Evolutionary conservation across 2,888 invertebrate species (phyloP).

Genomic region (Tyria jacobaeae): DNA sequence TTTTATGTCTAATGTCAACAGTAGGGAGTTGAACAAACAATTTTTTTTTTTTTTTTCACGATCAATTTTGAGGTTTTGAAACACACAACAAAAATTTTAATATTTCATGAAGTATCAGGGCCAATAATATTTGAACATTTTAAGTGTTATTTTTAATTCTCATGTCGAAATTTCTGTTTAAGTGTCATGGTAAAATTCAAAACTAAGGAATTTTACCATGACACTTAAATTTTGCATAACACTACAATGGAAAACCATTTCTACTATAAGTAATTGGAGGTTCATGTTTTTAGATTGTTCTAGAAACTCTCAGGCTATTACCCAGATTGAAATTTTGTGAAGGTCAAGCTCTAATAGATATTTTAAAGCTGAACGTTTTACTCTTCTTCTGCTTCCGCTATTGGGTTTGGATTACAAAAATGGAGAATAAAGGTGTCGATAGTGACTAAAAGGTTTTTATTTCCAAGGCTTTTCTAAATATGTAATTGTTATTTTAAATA

Average conservation of each 20-base stretch:
- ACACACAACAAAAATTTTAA: no score
- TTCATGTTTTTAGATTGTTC: constrained; percentile 44
- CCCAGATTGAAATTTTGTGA: constrained; percentile 45
- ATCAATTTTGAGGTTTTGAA: no score
- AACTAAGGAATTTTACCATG: not conserved
- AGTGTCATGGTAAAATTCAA: no score
- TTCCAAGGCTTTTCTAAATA: not conserved
- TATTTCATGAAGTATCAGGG: no score
- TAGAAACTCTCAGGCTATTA: constrained; percentile 31
- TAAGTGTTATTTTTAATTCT: no score
- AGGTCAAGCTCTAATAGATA: constrained; percentile 52
- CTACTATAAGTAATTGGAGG: constrained; percentile 33
- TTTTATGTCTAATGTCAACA: not conserved
- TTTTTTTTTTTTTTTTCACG: not conserved
- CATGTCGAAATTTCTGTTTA: no score
- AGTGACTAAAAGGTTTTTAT: not conserved
- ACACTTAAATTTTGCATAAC: not conserved
- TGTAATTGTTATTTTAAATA: no score
- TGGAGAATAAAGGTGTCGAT: not conserved
- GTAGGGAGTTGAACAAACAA: not conserved
- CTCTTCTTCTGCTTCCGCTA: constrained; percentile 43
- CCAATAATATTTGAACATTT: no score
- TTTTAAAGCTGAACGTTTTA: constrained; percentile 47
- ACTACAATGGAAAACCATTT: constrained; percentile 24
- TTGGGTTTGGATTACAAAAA: constrained; percentile 25